Conservation (phyloP, 2,888 invertebrate species). For the Cancer borealis region DNA sequence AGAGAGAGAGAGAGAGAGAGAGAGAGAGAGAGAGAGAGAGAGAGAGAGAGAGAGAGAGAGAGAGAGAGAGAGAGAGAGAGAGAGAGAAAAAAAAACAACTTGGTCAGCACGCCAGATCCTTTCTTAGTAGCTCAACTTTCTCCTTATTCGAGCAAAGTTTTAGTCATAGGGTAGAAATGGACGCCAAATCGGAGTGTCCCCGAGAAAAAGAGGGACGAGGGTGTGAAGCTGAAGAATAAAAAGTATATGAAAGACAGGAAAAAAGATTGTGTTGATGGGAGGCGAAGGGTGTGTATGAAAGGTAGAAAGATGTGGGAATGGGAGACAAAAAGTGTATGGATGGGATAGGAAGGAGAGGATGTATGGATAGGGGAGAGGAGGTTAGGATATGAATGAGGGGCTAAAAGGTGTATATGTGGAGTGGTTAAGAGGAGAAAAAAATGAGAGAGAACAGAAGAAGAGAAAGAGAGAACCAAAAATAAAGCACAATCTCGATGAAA, state of each 20-base stretch:
- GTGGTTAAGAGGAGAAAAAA: constrained; percentile 4
- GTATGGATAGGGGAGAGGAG: neutral
- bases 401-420: neutral
- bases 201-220: neutral
- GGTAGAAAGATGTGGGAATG: neutral
- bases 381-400: neutral
- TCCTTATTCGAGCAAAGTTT: neutral
- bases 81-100: neutral
- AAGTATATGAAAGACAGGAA: neutral
- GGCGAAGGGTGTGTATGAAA: neutral
- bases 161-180: neutral
- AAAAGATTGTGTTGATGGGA: neutral
- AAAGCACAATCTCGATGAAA: neutral
- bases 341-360: neutral
- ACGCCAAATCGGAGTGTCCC: neutral
- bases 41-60: constrained; percentile 44
- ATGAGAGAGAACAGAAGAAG: constrained; percentile 43
- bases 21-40: constrained; percentile 42
- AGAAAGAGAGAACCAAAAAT: constrained; percentile 39
- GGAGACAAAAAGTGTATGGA: neutral
- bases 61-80: constrained; percentile 38
- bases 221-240: too few relatives aligned
- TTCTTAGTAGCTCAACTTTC: neutral
- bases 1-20: constrained; percentile 35
- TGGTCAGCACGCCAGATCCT: neutral